A percentile compares a stretch with the other conserved stretches of the same genome.
phyloP scores from a whole-genome alignment of 2,888 invertebrate genomes.

The Allolobophora icterica region DNA sequence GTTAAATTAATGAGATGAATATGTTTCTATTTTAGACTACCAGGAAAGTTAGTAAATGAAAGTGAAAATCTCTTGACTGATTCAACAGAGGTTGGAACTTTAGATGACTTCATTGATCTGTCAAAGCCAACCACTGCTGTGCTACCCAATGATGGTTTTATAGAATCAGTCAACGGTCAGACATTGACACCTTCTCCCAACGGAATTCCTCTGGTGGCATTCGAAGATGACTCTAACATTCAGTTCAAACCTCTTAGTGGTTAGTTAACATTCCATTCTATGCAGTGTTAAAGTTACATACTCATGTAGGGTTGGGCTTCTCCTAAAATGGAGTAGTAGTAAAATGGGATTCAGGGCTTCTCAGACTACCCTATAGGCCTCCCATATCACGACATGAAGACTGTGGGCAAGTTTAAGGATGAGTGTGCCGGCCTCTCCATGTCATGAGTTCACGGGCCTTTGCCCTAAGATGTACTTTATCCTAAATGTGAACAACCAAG shows the following conservation, averaged over 20 bases:
- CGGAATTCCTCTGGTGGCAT: constrained; percentile 9
- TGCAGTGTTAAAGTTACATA: not conserved
- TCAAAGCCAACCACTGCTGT: not conserved
- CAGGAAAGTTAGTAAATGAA: not conserved
- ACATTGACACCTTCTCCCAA: not conserved
- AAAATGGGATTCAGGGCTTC: too few relatives aligned
- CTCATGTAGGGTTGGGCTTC: too few relatives aligned
- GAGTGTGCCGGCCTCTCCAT: too few relatives aligned
- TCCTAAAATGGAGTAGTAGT: not conserved
- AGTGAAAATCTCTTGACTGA: constrained; percentile 19
- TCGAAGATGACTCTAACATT: constrained; percentile 25
- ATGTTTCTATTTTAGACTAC: not conserved
- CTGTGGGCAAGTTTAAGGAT: too few relatives aligned
- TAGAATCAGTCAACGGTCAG: not conserved
- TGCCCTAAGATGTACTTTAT: too few relatives aligned
- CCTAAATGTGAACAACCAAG: too few relatives aligned
- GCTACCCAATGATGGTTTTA: not conserved
- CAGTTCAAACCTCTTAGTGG: constrained; percentile 10
- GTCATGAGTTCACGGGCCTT: too few relatives aligned
- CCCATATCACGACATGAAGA: too few relatives aligned
- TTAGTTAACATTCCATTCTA: not conserved
- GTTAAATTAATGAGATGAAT: not conserved
- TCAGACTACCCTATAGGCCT: too few relatives aligned
- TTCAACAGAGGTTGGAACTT: not conserved
- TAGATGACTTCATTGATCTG: not conserved